Evolutionary conservation across 2,888 invertebrate species (phyloP).

Genomic region (Ochropleura plecta): DNA sequence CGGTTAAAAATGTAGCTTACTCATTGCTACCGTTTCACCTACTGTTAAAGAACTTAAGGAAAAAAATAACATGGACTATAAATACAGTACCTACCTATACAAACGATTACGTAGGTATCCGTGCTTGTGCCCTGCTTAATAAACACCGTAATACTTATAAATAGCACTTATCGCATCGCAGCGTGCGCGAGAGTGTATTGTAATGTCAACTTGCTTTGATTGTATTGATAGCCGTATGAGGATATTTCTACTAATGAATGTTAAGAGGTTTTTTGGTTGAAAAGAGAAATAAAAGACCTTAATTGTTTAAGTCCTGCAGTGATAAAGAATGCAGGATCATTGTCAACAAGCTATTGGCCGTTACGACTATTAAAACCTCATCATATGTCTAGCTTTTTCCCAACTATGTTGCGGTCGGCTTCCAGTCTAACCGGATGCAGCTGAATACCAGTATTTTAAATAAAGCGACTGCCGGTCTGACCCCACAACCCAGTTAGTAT

Average conservation of each 20-base stretch:
- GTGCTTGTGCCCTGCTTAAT: constrained; percentile 20
- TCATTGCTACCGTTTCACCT: constrained; percentile 2
- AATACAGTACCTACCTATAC: constrained; percentile 16
- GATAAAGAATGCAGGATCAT: background rate
- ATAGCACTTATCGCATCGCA: constrained; percentile 58
- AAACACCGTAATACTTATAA: constrained; percentile 62
- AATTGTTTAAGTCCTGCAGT: background rate
- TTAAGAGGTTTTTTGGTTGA: background rate
- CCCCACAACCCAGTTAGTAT: no score
- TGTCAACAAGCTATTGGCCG: no score
- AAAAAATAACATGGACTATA: constrained; percentile 21
- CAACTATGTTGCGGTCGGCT: no score
- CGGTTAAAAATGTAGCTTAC: background rate
- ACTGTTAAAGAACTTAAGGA: constrained; percentile 20
- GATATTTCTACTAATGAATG: constrained; percentile 40
- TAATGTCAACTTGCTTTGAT: constrained; percentile 57
- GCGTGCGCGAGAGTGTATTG: constrained; percentile 47
- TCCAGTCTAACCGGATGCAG: no score
- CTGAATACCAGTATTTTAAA: no score
- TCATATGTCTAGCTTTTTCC: no score
- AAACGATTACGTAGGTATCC: background rate
- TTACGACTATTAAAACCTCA: no score
- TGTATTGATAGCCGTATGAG: constrained; percentile 39
- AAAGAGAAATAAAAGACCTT: background rate
- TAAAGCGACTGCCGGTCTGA: no score